Conservation (phyloP, 2,888 invertebrate genomes). For the Brachycybe producta region DNA sequence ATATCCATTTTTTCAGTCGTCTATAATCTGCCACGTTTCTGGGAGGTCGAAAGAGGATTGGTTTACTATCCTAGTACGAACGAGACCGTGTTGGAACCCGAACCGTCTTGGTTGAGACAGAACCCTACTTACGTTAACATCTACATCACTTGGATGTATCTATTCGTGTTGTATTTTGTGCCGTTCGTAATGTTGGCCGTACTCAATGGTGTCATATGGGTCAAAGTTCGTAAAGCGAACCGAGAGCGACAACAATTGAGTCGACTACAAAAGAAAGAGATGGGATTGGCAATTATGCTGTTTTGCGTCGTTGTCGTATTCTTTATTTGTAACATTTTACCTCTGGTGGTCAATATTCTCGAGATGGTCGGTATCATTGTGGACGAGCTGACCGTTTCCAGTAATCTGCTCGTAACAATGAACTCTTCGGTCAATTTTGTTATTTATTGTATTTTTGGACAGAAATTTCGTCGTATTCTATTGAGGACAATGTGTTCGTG, state of each 20-base stretch:
- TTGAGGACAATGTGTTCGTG: conserved; percentile 36
- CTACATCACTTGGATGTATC: conserved; percentile 89
- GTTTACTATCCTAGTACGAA: conserved; percentile 18
- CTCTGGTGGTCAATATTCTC: conserved; percentile 70
- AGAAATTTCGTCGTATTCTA: conserved; percentile 84
- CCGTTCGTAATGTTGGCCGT: conserved; percentile 79
- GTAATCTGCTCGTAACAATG: conserved; percentile 86
- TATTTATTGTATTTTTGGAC: conserved; percentile 94
- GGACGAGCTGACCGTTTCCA: conserved; percentile 42
- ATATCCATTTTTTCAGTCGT: conserved; percentile 66
- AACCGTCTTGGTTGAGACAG: conserved; percentile 52
- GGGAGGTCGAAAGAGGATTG: conserved; percentile 33
- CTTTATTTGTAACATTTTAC: conserved; percentile 77
- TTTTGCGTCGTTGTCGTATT: conserved; percentile 88
- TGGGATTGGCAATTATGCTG: conserved; percentile 87
- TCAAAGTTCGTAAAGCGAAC: conserved; percentile 77
- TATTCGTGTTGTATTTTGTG: conserved; percentile 83
- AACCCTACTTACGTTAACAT: conserved; percentile 59
- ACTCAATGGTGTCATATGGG: conserved; percentile 80
- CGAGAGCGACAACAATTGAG: conserved; percentile 78
- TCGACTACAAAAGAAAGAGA: conserved; percentile 78
- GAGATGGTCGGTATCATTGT: conserved; percentile 60
- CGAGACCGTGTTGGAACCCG: conserved; percentile 25
- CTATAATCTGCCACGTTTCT: conserved; percentile 65
- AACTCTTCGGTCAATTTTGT: conserved; percentile 97